Base-by-base conservation (phyloP, 2,113 vertebrate genomes). In the Xiphias gladius region DNA sequence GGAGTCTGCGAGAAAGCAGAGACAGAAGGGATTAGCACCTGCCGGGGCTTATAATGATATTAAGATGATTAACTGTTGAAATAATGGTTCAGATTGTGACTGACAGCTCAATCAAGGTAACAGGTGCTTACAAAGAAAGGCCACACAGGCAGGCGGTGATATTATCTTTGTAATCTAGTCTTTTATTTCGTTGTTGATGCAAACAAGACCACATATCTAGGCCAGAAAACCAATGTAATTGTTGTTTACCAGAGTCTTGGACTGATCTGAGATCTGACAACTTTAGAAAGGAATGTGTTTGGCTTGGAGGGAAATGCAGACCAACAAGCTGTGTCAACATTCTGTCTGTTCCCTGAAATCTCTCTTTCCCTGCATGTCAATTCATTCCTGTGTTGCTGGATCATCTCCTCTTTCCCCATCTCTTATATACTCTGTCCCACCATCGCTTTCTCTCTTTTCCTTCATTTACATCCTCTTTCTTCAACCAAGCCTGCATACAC, bases 1-100 rank as follows among this genome's bases (percentile, higher is more conserved):
- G 5, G 96, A 95, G 87, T 99, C 98, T 99, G 95, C 3, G 11
- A 82, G 72, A 57, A 76, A 82, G 35, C 32, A 88, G 41, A 89
- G 77, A 86, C 69, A 85, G 73, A 84, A 71, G 76, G 80, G 71
- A 83, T 93, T 80, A 92, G 87, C 73, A 90, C 82, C 80, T 81
- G 85, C 80, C 58, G 54, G 7, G 46, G 17, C 75, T 88, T 46
- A 61, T 37, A 67, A 20, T 70, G 48, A 80, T 66, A 77, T 81
- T 71, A 69, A 76, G 37, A 84, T 57, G 86, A 83, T 83, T 79
- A 8, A 70, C 73, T 59, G 64, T 71, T 73, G 28, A 32, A 73
- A 80, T 65, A 67, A 61, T 26, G 35, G 54, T 39, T 32, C 35
- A 59, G 24, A 30, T 43, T 59, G 37, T 68, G 80, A 79, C 46